Evolutionary conservation across 64 coral and sea anemone genomes (phyloP).

Genomic region (Actinia equina): DNA sequence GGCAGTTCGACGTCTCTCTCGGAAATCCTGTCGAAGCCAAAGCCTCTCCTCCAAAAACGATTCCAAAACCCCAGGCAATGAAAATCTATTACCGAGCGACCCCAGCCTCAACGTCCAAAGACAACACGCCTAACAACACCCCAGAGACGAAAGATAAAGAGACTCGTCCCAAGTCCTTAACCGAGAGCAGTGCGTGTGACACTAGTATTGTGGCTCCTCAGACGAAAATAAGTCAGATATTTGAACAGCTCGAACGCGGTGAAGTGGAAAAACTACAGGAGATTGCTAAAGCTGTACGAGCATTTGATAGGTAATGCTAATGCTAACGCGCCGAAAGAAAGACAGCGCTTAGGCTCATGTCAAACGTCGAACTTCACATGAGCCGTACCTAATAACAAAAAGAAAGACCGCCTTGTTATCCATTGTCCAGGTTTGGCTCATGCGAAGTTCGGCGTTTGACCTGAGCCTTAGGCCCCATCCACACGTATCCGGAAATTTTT

Average conservation of each 20-base stretch:
- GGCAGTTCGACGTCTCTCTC: not conserved
- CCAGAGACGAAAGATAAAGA: not conserved
- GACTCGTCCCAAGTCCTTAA: conserved; percentile 7
- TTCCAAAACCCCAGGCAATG: not conserved
- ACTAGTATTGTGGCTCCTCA: conserved; percentile 34
- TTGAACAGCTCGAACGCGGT: conserved; percentile 63
- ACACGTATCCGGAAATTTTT: too few relatives aligned
- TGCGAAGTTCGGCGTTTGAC: too few relatives aligned
- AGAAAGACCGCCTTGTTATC: too few relatives aligned
- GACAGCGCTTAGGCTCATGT: too few relatives aligned
- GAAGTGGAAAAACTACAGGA: conserved; percentile 68
- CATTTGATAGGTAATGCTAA: conserved; percentile 92
- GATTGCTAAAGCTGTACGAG: conserved; percentile 68
- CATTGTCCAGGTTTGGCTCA: too few relatives aligned
- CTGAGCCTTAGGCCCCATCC: too few relatives aligned
- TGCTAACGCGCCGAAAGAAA: not conserved
- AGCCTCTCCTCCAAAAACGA: not conserved
- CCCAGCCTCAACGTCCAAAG: not conserved
- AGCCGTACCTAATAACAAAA: too few relatives aligned
- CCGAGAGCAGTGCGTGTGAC: conserved; percentile 1
- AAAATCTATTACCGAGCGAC: not conserved
- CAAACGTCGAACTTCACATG: too few relatives aligned
- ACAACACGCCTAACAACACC: not conserved
- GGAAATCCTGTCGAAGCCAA: not conserved
- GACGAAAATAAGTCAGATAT: conserved; percentile 60